Base-by-base conservation (phyloP, 2,888 invertebrate genomes). In the Leucophenga montana region DNA sequence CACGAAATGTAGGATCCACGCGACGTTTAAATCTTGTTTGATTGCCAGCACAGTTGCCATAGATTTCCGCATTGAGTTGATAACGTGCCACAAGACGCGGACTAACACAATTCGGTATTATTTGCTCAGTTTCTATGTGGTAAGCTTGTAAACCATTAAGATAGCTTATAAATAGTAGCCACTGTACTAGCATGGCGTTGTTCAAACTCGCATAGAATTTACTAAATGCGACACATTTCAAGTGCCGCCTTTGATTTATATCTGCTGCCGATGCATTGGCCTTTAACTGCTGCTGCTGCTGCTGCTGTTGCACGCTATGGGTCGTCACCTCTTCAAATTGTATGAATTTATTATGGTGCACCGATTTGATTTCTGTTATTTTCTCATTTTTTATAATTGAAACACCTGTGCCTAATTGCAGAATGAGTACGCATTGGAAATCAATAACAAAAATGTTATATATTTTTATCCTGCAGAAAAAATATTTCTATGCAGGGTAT, bases 1-100 rank as follows among this genome's bases (percentile, higher is more conserved):
- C 92, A 57, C 88, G 88, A 77, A 92, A 92, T 8, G 89, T 89
- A 3, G 91, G 86, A 80, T 92, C 92, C 13, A 88, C 77, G 4
- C 89, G 89, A 69, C 92, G 86, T 20, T 66, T 79, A 0, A 16
- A n/a, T 18, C 62, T 44, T 8, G 46, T 48, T 48, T 8, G 46
- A 27, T 46, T 64, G 0, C 16, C 27, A 8, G 20, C 44, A n/a
- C 62, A 46, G 11, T 46, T 3, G 57, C 68, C 69, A 77, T 74
- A 70, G 71, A 71, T 70, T 66, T 69, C 61, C 71, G 59, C 71
- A 77, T 71, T 69, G 14, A 67, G 16, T 22, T 59, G 67, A 67
- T 67, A 59, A 6, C 59, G 67, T 31, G 57, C 48, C 9, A 67
- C 31, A 3, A 67, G 22, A 8, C 13, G 46, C 8, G 57, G 8